These are phyloP conservation scores for Chauna torquata DNA, from an alignment of 2,113 vertebrate species.

Conservation along the genomic window DNA sequence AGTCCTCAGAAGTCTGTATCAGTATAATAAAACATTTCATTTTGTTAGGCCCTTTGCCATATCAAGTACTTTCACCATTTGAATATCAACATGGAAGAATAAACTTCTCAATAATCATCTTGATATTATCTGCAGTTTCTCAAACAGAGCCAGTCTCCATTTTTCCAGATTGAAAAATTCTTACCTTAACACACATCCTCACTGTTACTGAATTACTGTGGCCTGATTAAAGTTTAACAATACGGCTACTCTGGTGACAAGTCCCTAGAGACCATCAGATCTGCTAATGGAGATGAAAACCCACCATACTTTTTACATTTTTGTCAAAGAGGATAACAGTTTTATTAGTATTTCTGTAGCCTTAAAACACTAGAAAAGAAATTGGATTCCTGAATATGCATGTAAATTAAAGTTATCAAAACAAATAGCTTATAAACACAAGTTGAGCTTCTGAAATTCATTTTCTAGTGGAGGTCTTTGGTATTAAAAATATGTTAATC, in stretches of 20 bases:
- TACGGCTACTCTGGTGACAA: background rate
- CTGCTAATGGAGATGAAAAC: background rate
- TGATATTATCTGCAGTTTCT: background rate
- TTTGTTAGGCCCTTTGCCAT: background rate
- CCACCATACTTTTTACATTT: background rate
- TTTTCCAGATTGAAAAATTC: background rate
- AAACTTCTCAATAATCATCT: background rate
- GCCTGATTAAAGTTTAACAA: slow-evolving; percentile 29
- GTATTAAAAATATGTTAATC: background rate
- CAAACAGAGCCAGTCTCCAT: background rate
- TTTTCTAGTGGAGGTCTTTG: background rate
- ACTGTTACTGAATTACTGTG: background rate
- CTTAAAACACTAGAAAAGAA: background rate
- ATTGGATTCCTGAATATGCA: background rate
- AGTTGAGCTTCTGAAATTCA: background rate
- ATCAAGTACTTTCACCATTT: background rate
- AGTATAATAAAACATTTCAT: background rate
- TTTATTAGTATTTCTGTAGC: background rate
- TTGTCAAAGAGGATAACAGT: background rate
- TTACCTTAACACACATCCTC: background rate
- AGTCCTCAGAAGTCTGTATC: background rate
- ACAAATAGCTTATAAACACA: background rate
- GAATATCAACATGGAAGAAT: background rate
- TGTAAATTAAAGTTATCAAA: background rate
- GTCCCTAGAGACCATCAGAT: background rate